Percentiles rank a stretch among this genome's conserved stretches.
phyloP scores from a whole-genome alignment of 2,888 invertebrate genomes.

The Heteromurus nitidus region DNA sequence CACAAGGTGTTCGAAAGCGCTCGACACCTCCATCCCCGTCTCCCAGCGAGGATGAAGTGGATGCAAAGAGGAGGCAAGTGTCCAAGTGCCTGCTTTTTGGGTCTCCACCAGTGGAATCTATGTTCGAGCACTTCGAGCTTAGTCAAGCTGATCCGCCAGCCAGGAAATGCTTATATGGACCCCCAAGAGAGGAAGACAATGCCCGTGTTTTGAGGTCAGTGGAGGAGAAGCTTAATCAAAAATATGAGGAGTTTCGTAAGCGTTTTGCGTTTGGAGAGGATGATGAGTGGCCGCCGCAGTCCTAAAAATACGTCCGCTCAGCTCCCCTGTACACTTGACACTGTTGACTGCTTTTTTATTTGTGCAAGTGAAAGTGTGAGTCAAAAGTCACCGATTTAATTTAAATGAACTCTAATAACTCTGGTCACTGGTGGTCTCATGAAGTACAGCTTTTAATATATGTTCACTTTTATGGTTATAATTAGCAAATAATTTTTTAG shows the following conservation, averaged over 20 bases:
- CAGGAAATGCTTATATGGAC: constrained; percentile 7
- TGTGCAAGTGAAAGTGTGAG: too few relatives aligned
- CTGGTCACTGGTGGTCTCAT: too few relatives aligned
- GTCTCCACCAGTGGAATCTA: background rate
- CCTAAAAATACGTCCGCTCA: too few relatives aligned
- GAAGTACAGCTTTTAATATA: too few relatives aligned
- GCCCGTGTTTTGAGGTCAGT: background rate
- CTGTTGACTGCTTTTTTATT: too few relatives aligned
- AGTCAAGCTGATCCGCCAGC: too few relatives aligned
- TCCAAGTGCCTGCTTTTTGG: background rate
- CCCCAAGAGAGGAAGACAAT: constrained; percentile 9
- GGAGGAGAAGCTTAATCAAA: background rate
- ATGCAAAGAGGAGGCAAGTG: background rate
- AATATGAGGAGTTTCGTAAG: constrained; percentile 2
- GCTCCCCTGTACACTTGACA: too few relatives aligned
- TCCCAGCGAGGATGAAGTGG: background rate
- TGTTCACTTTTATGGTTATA: too few relatives aligned
- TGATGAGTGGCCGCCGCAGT: background rate
- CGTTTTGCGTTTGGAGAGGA: background rate
- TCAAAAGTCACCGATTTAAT: too few relatives aligned
- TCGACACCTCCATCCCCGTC: background rate
- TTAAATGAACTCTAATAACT: too few relatives aligned
- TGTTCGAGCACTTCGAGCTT: background rate
- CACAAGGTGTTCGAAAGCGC: constrained; percentile 27
- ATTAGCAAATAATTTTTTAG: too few relatives aligned